Evolutionary conservation across 2,797 vertebrate genomes (phyloP).

Genomic region (Halcyon badia): DNA sequence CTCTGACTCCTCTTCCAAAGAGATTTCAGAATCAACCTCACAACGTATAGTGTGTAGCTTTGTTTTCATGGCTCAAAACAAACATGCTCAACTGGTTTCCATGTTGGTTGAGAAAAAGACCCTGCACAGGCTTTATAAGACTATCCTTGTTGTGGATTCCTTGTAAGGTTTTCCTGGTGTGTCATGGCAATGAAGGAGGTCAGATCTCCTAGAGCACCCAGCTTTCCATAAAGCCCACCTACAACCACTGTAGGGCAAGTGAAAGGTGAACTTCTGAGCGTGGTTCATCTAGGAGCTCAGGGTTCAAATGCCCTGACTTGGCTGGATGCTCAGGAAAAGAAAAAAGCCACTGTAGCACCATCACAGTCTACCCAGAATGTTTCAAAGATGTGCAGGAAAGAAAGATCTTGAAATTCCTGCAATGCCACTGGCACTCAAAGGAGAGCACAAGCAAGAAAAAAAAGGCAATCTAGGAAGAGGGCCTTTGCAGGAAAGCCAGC

Average conservation of each 20-base stretch:
- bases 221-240: neutral
- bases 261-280: neutral
- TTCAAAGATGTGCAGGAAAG: constrained; percentile 16
- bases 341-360: neutral
- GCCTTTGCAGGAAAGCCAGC: neutral
- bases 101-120: neutral
- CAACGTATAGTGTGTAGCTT: fast-evolving
- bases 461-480: neutral
- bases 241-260: neutral
- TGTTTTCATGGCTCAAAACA: neutral
- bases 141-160: neutral
- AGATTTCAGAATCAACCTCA: neutral
- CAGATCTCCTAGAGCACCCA: neutral
- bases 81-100: neutral
- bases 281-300: neutral
- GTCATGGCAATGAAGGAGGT: neutral
- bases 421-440: neutral
- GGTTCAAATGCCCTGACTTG: neutral
- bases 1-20: neutral
- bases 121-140: neutral
- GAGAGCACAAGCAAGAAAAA: neutral
- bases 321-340: neutral
- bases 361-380: neutral
- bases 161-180: neutral
- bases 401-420: neutral